Conservation (phyloP, 2,797 vertebrate genomes). For the Falco columbarius region DNA sequence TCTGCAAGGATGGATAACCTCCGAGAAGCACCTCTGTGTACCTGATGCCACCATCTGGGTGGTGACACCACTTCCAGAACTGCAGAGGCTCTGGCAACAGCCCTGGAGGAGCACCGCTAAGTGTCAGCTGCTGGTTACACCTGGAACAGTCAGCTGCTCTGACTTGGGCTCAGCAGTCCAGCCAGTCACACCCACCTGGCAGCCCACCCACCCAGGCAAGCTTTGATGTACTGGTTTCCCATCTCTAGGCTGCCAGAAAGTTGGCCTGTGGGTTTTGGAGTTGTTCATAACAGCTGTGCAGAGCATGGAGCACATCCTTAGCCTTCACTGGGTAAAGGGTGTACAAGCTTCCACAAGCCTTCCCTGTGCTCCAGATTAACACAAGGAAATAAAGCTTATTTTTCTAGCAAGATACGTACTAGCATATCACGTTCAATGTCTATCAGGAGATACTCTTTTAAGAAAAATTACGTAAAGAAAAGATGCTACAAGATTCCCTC, state of each 20-base stretch:
- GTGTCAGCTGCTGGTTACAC: rapidly evolving
- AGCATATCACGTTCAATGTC: no score
- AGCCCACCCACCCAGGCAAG: background rate
- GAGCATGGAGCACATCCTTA: background rate
- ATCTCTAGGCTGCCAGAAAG: background rate
- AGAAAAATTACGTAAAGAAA: background rate
- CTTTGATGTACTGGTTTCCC: background rate
- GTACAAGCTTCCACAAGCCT: background rate
- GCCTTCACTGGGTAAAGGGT: background rate
- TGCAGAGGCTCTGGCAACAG: background rate
- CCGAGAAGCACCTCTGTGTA: rapidly evolving
- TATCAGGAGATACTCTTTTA: rapidly evolving
- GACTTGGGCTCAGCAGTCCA: background rate
- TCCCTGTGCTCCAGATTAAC: background rate
- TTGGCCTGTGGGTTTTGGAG: background rate
- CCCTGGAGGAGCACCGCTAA: background rate
- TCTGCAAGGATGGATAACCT: background rate
- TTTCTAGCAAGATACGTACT: background rate
- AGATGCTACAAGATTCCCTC: no score
- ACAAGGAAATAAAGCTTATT: background rate
- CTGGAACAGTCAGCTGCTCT: background rate
- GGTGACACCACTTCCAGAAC: background rate
- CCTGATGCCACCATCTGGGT: no score
- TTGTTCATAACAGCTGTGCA: rapidly evolving
- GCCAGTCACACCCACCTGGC: background rate